Base-by-base conservation (phyloP, 2,888 invertebrate genomes). In the Drosophila histrio region DNA sequence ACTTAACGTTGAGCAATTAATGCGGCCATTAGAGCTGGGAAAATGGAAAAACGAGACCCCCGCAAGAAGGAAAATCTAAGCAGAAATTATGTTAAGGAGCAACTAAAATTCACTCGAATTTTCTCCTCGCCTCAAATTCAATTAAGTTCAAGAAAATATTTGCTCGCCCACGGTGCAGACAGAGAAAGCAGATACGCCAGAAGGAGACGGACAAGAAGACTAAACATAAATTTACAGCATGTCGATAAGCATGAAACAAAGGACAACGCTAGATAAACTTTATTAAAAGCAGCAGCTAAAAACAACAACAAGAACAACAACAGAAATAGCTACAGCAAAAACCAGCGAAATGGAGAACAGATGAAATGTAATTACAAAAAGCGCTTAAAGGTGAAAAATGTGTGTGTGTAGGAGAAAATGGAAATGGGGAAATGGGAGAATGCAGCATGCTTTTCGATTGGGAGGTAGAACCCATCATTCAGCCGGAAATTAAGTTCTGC, bases 401-500 rank as follows among this genome's bases (percentile, higher is more conserved):
- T 75, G 44, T 64, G 41, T 44, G 68, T 36, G 28, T 21, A 43
- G 30, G 22, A 34, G 34, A 15, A 17, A 58, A 39, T 54, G 70
- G 53, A 58, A 49, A 21, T 22, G 22, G 22, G 38, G 13, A 22
- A 28, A 21, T 9, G 19, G 28, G 28, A 11, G 28, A 28, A 8
- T 17, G 58, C n/a, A 39, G 30, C 15, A 34, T 46, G 61, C 30
- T 49, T 57, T 70, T n/a, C 19, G 75, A 57, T 67, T 57, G 36
- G 24, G 30, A 19, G 17, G 70, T 66, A 66, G 72, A 28, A 19
- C n/a, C 41, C 83, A 77, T 83, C 89, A 82, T 82, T 85, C 88
- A 80, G 88, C 86, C 90, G 90, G 90, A 90, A 90, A 90, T 90
- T 90, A 90, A 90, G 89, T 90, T 90, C 82, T 86, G 88, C 77